These are phyloP conservation scores for Eretmodus cyanostictus DNA, from an alignment of 2,113 vertebrate species.

Conservation along the genomic window DNA sequence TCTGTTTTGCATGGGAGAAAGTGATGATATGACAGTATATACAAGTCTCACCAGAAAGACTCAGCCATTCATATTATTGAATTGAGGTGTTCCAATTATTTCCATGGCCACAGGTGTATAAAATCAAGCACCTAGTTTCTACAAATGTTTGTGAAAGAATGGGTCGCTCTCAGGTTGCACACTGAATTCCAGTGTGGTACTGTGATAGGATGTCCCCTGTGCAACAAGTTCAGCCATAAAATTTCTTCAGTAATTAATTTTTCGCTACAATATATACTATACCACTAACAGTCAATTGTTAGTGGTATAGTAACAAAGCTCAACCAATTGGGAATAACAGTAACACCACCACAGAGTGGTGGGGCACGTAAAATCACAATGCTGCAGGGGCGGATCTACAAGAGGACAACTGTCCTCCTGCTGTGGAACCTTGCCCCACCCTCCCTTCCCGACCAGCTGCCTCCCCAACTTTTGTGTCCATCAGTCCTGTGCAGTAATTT, in stretches of 20 bases:
- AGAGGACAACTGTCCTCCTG: not conserved
- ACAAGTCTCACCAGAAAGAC: not conserved
- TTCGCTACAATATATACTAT: not conserved
- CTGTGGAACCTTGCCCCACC: not conserved
- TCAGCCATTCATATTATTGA: not conserved
- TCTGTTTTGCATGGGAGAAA: not conserved
- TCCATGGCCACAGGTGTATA: not conserved
- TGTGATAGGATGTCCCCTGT: not conserved
- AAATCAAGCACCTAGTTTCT: not conserved
- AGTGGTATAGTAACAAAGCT: not conserved
- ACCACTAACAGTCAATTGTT: not conserved
- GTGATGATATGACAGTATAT: not conserved
- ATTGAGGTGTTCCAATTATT: not conserved
- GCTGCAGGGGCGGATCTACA: not conserved
- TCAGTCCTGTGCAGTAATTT: not conserved
- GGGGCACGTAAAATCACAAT: not conserved
- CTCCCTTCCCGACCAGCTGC: accelerated
- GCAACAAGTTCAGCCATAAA: not conserved
- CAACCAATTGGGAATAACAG: not conserved
- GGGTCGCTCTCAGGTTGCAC: not conserved
- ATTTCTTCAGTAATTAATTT: not conserved
- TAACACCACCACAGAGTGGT: not conserved
- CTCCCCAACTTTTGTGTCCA: not conserved
- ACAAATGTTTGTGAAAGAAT: not conserved
- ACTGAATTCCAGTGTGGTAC: not conserved